Evolutionary conservation across 2,888 invertebrate genomes (phyloP).

Genomic region (Esperia sulphurella): DNA sequence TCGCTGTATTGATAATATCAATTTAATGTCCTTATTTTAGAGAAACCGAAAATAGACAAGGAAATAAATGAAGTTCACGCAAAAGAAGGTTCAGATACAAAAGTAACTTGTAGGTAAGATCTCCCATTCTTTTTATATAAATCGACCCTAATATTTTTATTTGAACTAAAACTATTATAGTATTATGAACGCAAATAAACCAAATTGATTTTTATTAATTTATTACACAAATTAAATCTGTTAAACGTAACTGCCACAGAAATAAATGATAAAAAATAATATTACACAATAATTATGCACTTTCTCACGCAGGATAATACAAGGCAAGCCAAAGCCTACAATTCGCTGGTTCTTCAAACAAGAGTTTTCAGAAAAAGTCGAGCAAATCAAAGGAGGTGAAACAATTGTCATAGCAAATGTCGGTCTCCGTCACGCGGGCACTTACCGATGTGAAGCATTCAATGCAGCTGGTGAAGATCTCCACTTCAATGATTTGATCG

Average conservation of each 20-base stretch:
- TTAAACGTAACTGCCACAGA: too few relatives aligned
- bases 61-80: conserved; percentile 9
- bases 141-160: too few relatives aligned
- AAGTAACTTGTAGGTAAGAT: conserved; percentile 37
- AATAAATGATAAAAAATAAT: too few relatives aligned
- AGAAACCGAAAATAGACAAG: conserved; percentile 34
- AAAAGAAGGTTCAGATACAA: conserved; percentile 17
- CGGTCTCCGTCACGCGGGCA: conserved; percentile 19
- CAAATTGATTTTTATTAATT: too few relatives aligned
- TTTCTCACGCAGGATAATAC: conserved; percentile 17
- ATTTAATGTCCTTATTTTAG: conserved; percentile 20
- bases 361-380: conserved; percentile 1
- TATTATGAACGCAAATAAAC: too few relatives aligned
- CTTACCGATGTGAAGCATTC: conserved; percentile 31
- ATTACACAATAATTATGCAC: too few relatives aligned
- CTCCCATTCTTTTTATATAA: not conserved
- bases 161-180: too few relatives aligned
- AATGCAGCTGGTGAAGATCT: conserved; percentile 32
- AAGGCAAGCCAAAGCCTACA: conserved; percentile 31
- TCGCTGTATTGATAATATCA: not conserved
- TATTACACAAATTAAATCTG: too few relatives aligned
- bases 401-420: conserved; percentile 18
- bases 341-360: conserved; percentile 31
- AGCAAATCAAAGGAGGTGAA: conserved; percentile 12
- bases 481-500: conserved; percentile 23